Evolutionary conservation across 2,113 vertebrate genomes (phyloP), one percentile per base, ranked within the genome.

Genomic region (Eublepharis macularius): DNA sequence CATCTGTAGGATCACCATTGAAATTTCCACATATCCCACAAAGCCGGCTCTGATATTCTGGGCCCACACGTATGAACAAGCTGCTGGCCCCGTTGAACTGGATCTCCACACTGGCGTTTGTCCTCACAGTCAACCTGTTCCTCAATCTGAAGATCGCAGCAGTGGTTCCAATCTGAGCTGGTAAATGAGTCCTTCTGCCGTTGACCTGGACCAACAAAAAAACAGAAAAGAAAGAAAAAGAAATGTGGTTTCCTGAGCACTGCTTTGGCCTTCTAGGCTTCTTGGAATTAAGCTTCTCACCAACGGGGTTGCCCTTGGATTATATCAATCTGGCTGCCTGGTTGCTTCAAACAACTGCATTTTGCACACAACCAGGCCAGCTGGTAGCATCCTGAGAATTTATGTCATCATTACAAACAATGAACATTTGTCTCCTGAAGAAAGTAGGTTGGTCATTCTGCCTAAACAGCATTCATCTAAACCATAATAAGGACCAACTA

Each of bases 11-110:
- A 54, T 83, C 74, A 14, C 83, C 87, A 11, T 94, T 97, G 87
- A 92, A 94, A 88, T 97, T 95, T 14, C 96, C 93, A 83, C 95
- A 95, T 94, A 96, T 95, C 3, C 96, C 94, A 1, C 77, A 92
- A 9, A 96, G 85, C 68, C 29, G 78, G 51, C 92, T 90, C 83
- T 10, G 17, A 80, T 70, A 84, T 5, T 79, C 54, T 24, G 88
- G 86, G 0, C 43, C 87, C 0, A 95, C 70, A 76, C 74, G 84
- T 36, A 96, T 84, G 47, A 96, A 32, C 32, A 96, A 70, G 4
- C 74, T 95, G 41, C 84, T 93, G 1, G 0, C 26, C 2, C 95
- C 93, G 9, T 95, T 93, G 86, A 94, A 96, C 34, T 91, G 86
- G n/a, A 96, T 93, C 2, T 74, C 4, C 3, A 96, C 32, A n/a